Evolutionary conservation across 2,113 vertebrate genomes (phyloP).

Genomic region (Theristicus caerulescens): DNA sequence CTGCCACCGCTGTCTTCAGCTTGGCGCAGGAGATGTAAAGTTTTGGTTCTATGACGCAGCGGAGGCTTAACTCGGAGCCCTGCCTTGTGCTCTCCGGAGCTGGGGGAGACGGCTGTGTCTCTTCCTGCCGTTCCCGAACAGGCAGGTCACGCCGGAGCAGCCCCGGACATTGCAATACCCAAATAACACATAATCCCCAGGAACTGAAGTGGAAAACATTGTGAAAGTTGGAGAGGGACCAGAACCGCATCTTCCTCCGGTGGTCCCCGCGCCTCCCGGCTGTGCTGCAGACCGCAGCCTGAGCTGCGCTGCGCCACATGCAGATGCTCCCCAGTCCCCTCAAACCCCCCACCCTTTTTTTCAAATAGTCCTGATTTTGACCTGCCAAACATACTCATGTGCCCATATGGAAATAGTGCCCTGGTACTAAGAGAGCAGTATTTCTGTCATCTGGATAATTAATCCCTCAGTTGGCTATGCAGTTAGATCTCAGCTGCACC

Average conservation of each 20-base stretch:
- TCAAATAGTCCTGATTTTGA: not conserved
- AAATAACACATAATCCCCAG: not conserved
- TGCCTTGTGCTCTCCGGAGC: not conserved
- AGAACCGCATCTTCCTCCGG: rapidly evolving
- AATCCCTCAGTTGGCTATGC: not conserved
- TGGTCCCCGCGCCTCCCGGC: rapidly evolving
- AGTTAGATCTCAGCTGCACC: not conserved
- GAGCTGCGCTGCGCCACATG: rapidly evolving
- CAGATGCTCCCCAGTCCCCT: rapidly evolving
- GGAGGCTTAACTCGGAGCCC: not conserved
- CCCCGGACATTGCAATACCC: not conserved
- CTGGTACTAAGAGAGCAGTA: rapidly evolving
- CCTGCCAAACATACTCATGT: rapidly evolving
- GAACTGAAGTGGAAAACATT: not conserved
- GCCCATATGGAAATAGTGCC: not conserved
- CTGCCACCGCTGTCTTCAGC: not conserved
- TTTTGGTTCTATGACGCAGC: not conserved
- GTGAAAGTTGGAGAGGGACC: not conserved
- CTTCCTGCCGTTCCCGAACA: not conserved
- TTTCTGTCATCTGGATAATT: not conserved
- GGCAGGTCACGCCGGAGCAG: not conserved
- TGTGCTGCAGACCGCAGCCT: not conserved
- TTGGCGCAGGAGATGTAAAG: not conserved
- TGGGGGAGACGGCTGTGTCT: not conserved
- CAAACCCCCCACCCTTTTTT: rapidly evolving